These are phyloP conservation scores for Drosophila tripunctata DNA, from an alignment of 2,888 invertebrate genomes.

Conservation along the genomic window DNA sequence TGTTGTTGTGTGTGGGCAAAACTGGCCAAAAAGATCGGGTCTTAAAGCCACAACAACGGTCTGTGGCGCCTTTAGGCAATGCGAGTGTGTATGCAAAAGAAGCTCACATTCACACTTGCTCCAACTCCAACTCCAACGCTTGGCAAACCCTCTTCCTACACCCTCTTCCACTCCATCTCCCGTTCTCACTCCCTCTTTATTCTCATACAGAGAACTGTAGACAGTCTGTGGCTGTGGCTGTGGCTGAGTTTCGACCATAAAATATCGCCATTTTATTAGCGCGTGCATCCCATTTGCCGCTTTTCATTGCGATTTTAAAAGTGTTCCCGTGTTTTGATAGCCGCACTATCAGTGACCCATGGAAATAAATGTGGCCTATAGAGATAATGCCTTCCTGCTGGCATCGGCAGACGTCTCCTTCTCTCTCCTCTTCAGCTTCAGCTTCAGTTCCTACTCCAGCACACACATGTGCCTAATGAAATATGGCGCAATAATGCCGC, in stretches of 20 bases:
- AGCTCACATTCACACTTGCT: conserved; percentile 73
- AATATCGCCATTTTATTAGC: conserved; percentile 81
- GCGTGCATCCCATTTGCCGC: conserved; percentile 80
- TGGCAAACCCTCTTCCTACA: conserved; percentile 11
- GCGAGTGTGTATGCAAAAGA: conserved; percentile 59
- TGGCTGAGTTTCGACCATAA: conserved; percentile 58
- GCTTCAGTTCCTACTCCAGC: background rate
- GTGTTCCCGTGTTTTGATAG: conserved; percentile 82
- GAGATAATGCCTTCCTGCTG: conserved; percentile 74
- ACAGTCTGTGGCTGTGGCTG: too few relatives aligned
- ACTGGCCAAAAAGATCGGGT: conserved; percentile 29
- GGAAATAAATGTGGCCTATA: conserved; percentile 82
- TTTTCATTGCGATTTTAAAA: conserved; percentile 82
- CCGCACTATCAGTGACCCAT: conserved; percentile 81
- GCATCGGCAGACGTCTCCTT: conserved; percentile 12
- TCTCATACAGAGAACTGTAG: too few relatives aligned
- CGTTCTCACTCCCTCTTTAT: background rate
- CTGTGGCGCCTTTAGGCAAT: conserved; percentile 26
- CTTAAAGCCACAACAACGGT: conserved; percentile 14
- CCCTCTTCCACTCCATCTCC: background rate
- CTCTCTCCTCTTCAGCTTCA: background rate
- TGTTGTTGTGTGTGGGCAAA: conserved; percentile 69
- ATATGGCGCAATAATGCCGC: conserved; percentile 74
- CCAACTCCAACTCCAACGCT: conserved; percentile 47
- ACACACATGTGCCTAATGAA: conserved; percentile 63